Evolutionary conservation across 2,113 vertebrate species (phyloP).

Genomic region (Vulpes vulpes): DNA sequence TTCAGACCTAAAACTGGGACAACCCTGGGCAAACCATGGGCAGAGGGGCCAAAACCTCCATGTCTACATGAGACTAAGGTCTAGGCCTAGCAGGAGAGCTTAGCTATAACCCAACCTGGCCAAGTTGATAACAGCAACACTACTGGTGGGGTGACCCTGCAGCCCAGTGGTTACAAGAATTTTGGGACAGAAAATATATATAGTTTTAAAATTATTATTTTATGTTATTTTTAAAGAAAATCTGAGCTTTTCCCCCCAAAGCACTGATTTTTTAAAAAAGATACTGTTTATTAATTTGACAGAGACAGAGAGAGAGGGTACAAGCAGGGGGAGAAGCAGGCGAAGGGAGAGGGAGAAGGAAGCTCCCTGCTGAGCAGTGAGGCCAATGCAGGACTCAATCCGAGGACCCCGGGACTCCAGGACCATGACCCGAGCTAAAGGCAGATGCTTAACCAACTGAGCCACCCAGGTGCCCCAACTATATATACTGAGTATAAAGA

Average conservation of each 20-base stretch:
- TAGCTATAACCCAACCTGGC: background rate
- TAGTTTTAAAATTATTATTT: background rate
- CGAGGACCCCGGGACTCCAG: background rate
- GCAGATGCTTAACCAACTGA: too few species aligned
- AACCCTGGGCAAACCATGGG: background rate
- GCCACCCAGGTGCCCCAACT: background rate
- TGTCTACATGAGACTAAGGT: background rate
- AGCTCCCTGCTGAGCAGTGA: background rate
- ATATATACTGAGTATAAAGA: background rate
- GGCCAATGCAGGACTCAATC: background rate
- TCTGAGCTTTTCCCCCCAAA: too few species aligned
- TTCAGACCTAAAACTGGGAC: background rate
- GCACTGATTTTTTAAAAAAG: background rate
- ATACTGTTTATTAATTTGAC: background rate
- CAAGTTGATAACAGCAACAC: background rate
- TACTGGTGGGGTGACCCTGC: background rate
- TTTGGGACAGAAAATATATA: background rate
- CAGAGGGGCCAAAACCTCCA: background rate
- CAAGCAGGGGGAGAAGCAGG: background rate
- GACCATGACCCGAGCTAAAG: too few species aligned
- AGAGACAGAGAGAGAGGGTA: background rate
- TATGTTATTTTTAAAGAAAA: too few species aligned
- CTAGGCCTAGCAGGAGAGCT: background rate
- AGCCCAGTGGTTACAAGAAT: constrained; percentile 26
- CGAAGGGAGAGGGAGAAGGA: background rate